phyloP scores from a whole-genome alignment of 1,140 invertebrate genomes.

The Drosophila sp. region DNA sequence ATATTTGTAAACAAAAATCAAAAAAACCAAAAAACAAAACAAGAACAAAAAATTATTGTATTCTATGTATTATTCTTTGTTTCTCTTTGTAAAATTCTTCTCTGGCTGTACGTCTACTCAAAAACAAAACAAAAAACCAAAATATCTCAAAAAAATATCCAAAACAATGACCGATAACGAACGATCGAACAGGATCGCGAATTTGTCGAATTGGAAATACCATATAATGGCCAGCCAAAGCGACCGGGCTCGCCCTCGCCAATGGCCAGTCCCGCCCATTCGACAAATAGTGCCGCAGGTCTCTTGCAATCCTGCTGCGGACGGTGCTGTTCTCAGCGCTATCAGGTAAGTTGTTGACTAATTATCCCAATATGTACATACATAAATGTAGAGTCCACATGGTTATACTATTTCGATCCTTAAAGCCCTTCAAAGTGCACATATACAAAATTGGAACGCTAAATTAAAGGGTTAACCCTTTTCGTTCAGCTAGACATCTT shows the following conservation, averaged over 20 bases:
- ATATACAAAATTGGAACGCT: too few species aligned
- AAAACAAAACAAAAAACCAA: slow-evolving; percentile 48
- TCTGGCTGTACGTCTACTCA: slow-evolving; percentile 71
- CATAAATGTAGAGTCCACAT: slow-evolving; percentile 18
- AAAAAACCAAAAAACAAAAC: slow-evolving; percentile 30
- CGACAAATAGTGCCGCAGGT: slow-evolving; percentile 89
- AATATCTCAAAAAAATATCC: slow-evolving; percentile 17
- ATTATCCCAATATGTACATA: slow-evolving; percentile 39
- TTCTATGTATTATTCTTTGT: slow-evolving; percentile 74
- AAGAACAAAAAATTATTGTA: slow-evolving; percentile 61
- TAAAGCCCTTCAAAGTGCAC: neutral
- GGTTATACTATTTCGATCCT: neutral
- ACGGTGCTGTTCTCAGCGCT: slow-evolving; percentile 92
- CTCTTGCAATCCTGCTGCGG: slow-evolving; percentile 93
- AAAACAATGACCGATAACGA: slow-evolving; percentile 13
- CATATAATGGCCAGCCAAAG: slow-evolving; percentile 95
- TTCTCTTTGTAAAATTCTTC: slow-evolving; percentile 80
- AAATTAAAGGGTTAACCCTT: too few species aligned
- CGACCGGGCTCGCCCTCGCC: slow-evolving; percentile 93
- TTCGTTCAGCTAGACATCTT: too few species aligned
- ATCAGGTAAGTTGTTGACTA: slow-evolving; percentile 88
- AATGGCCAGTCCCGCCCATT: slow-evolving; percentile 93
- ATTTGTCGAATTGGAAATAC: slow-evolving; percentile 97
- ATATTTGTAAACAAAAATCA: slow-evolving; percentile 56
- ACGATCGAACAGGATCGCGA: slow-evolving; percentile 91